phyloP scores from a whole-genome alignment of 2,113 vertebrate species.

The Phycodurus eques region DNA sequence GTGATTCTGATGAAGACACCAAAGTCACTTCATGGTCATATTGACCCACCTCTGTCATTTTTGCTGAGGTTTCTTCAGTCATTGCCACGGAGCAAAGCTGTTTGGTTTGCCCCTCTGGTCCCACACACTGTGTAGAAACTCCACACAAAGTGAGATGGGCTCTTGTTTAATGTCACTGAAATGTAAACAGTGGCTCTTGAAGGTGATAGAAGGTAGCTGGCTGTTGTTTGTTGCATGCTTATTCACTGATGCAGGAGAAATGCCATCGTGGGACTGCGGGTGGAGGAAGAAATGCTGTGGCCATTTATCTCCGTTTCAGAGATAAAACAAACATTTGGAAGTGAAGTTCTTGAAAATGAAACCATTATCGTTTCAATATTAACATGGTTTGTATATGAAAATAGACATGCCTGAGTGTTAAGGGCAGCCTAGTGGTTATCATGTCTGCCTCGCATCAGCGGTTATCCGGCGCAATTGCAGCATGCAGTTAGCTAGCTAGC shows the following conservation, averaged over 20 bases:
- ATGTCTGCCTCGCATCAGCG: too few relatives aligned
- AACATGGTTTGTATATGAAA: too few relatives aligned
- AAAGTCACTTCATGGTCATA: too few relatives aligned
- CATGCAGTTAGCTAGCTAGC: too few relatives aligned
- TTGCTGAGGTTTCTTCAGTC: not conserved
- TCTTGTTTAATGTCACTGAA: conserved; percentile 38
- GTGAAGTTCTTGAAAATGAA: not conserved
- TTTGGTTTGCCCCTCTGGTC: not conserved
- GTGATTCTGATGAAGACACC: not conserved
- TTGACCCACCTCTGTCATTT: not conserved
- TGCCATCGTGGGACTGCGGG: not conserved
- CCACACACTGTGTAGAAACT: conserved; percentile 13
- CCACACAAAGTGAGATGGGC: conserved; percentile 12
- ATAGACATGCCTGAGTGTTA: too few relatives aligned
- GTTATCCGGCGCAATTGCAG: too few relatives aligned
- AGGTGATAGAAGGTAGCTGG: not conserved
- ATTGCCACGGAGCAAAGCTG: not conserved
- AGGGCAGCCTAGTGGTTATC: too few relatives aligned
- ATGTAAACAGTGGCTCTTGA: conserved; percentile 21
- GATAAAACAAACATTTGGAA: not conserved
- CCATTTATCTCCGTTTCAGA: not conserved
- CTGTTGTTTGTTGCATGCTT: not conserved
- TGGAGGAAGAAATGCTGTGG: not conserved
- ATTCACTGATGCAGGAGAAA: not conserved
- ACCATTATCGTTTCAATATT: not conserved